Percentiles rank a stretch among this genome's conserved stretches.
Conservation (phyloP, 2,797 vertebrate species). For the Prionace glauca region DNA sequence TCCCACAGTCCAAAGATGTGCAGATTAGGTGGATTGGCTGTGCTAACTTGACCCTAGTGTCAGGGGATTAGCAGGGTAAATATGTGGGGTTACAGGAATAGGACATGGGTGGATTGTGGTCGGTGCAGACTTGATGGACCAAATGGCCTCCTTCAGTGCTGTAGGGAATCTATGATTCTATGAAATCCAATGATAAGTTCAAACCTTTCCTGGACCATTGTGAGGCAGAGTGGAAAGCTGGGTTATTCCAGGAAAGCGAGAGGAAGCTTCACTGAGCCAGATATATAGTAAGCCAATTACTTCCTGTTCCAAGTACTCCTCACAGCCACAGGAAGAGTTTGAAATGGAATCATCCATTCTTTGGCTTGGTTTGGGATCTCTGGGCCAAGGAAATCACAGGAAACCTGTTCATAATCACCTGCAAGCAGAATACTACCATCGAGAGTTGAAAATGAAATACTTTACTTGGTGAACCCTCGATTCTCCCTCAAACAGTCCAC, state of each 20-base stretch:
- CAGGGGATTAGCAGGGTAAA: too few species aligned
- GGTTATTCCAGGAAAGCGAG: conserved; percentile 50
- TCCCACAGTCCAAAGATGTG: too few species aligned
- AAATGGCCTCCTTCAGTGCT: too few species aligned
- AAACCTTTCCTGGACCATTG: conserved; percentile 37
- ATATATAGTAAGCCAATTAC: conserved; percentile 73
- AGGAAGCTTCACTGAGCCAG: conserved; percentile 57
- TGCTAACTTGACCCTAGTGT: too few species aligned
- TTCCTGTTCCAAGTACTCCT: conserved; percentile 62
- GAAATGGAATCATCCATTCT: conserved; percentile 60
- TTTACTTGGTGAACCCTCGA: conserved; percentile 43
- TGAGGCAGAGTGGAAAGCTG: background rate
- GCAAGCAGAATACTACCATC: conserved; percentile 48
- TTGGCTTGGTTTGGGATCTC: conserved; percentile 58
- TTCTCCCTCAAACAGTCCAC: background rate
- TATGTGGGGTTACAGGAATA: too few species aligned
- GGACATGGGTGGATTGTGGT: too few species aligned
- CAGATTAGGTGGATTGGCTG: too few species aligned
- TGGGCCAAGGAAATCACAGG: conserved; percentile 67
- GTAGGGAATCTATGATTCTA: too few species aligned
- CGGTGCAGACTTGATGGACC: too few species aligned
- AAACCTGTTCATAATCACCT: conserved; percentile 53
- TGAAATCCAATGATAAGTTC: background rate
- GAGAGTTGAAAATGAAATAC: conserved; percentile 52
- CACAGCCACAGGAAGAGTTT: conserved; percentile 55